phyloP scores from a whole-genome alignment of 2,888 invertebrate genomes.

The Drosophila flavopinicola region DNA sequence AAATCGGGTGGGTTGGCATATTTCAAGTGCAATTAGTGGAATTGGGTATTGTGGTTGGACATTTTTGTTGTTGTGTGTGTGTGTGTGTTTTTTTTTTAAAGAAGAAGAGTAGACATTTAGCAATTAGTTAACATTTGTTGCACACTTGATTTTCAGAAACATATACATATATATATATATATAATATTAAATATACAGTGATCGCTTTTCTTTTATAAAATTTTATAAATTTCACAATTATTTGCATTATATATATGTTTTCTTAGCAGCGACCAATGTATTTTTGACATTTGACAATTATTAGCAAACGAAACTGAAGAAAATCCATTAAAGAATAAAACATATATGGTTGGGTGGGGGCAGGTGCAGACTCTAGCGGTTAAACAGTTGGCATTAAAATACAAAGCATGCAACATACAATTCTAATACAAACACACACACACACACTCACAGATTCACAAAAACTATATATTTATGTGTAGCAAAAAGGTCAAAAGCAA shows the following conservation, averaged over 20 bases:
- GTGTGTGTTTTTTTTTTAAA: constrained; percentile 24
- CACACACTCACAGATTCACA: constrained; percentile 1
- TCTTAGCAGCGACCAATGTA: neutral
- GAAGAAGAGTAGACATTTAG: constrained; percentile 56
- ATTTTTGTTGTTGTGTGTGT: constrained; percentile 44
- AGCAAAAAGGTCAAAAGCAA: neutral
- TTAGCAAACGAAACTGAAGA: constrained; percentile 50
- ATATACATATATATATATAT: constrained; percentile 14
- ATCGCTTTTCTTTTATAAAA: neutral
- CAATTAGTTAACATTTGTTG: constrained; percentile 67
- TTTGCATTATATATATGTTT: neutral
- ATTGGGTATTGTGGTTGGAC: constrained; percentile 71
- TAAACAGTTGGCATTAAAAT: constrained; percentile 37
- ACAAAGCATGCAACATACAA: constrained; percentile 29
- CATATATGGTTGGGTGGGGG: constrained; percentile 19
- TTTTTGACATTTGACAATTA: neutral
- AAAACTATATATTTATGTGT: no score
- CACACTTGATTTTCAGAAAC: constrained; percentile 16
- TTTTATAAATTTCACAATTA: neutral
- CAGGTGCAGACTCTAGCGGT: constrained; percentile 61
- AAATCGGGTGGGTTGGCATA: constrained; percentile 67
- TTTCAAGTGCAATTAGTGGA: constrained; percentile 82
- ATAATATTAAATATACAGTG: neutral
- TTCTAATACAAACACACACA: neutral
- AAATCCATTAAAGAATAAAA: constrained; percentile 56